Evolutionary conservation across 2,888 invertebrate species (phyloP).

Genomic region (Tuta absoluta): DNA sequence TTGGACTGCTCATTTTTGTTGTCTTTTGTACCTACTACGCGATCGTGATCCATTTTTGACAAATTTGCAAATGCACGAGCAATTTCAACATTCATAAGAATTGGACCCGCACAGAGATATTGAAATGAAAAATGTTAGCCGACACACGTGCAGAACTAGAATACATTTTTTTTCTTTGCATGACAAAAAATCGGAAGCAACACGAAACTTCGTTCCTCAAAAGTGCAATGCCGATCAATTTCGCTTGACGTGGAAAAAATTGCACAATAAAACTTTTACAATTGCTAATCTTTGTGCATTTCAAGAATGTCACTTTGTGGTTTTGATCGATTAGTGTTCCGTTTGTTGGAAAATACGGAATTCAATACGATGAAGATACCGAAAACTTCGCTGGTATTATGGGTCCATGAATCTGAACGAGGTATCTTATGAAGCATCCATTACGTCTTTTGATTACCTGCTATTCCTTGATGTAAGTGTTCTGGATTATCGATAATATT

Average conservation of each 20-base stretch:
- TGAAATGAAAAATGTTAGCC: not conserved
- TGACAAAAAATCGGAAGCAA: constrained; percentile 17
- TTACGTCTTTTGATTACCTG: too few species aligned
- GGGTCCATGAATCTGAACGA: too few species aligned
- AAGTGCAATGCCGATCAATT: constrained; percentile 26
- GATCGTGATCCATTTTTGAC: not conserved
- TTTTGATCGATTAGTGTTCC: constrained; percentile 41
- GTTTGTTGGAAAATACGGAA: constrained; percentile 23
- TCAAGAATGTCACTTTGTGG: constrained; percentile 49
- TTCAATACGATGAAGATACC: too few species aligned
- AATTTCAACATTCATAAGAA: not conserved
- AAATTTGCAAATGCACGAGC: not conserved
- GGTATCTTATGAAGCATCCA: too few species aligned
- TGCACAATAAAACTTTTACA: constrained; percentile 19
- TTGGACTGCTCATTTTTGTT: too few species aligned
- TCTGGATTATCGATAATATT: too few species aligned
- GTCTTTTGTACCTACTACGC: too few species aligned
- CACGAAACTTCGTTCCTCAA: constrained; percentile 14
- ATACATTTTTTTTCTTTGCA: not conserved
- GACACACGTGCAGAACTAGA: not conserved
- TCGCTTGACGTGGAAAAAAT: constrained; percentile 17
- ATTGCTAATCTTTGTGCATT: constrained; percentile 28
- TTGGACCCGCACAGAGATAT: constrained; percentile 1
- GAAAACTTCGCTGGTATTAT: too few species aligned
- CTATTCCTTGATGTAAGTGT: too few species aligned